Percentiles rank a stretch among this genome's conserved stretches.
phyloP scores from a whole-genome alignment of 2,113 vertebrate species.

The Corythornis madagascariensis region DNA sequence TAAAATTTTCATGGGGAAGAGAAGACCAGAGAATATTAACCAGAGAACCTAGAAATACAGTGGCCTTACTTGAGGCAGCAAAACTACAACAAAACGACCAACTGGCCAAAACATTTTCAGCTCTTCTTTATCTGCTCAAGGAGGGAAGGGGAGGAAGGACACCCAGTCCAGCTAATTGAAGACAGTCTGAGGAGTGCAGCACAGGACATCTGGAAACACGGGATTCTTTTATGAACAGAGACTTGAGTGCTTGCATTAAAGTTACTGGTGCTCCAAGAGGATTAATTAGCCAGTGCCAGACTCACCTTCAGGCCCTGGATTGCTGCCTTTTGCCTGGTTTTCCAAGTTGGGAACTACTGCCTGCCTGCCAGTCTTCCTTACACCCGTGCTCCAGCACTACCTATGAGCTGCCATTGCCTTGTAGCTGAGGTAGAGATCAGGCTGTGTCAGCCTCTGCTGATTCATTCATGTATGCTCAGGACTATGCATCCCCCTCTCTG shows the following conservation, averaged over 20 bases:
- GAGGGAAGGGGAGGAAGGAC: neutral
- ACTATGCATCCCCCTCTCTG: neutral
- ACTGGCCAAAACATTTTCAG: neutral
- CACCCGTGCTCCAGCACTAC: neutral
- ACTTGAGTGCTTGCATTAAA: neutral
- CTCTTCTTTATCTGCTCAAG: neutral
- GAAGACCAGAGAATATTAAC: neutral
- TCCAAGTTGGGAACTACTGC: neutral
- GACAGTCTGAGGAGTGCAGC: neutral
- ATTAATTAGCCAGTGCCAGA: neutral
- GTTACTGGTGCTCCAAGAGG: neutral
- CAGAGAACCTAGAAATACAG: neutral
- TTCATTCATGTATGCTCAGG: neutral
- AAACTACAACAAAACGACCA: neutral
- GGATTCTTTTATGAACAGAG: neutral
- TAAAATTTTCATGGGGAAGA: neutral
- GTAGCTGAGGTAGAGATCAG: neutral
- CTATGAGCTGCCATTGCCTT: neutral
- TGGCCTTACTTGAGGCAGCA: neutral
- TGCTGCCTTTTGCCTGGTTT: neutral
- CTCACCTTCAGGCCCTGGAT: neutral
- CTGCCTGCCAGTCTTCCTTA: neutral
- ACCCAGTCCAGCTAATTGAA: neutral
- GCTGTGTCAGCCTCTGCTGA: neutral
- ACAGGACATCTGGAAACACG: neutral